Conservation (phyloP, 2,113 vertebrate species). For the Columba janthina region DNA sequence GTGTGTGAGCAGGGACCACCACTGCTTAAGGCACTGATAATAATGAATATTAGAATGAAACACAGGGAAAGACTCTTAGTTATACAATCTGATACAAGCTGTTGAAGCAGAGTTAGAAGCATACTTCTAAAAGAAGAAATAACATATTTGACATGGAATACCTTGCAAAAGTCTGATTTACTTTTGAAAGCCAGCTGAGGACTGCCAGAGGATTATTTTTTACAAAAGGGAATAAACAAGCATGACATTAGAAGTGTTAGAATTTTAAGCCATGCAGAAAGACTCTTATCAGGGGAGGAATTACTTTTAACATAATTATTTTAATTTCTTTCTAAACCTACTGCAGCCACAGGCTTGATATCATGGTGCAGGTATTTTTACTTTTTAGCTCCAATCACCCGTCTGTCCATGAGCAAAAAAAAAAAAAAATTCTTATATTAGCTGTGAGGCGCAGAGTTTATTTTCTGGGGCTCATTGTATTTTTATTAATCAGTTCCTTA, state of each 20-base stretch:
- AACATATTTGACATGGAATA: background rate
- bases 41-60: background rate
- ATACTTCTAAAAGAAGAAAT: background rate
- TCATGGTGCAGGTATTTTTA: background rate
- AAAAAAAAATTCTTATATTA: background rate
- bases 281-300: background rate
- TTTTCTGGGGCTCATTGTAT: background rate
- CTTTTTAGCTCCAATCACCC: background rate
- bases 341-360: background rate
- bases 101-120: background rate
- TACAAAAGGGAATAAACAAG: background rate
- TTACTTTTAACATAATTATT: conserved; percentile 15
- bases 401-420: background rate
- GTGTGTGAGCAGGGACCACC: background rate
- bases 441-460: background rate
- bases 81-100: background rate
- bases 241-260: background rate
- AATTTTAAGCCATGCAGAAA: background rate
- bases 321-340: background rate
- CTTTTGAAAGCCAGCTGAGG: conserved; percentile 5
- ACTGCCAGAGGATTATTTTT: background rate
- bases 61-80: background rate
- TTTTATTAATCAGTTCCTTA: background rate
- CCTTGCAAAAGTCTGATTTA: background rate
- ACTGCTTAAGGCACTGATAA: background rate